Percentiles rank a stretch among this genome's conserved stretches.
phyloP scores from a whole-genome alignment of 30 jellyfish, hydroid and myxozoan genomes.

The Cassiopea xamachana region DNA sequence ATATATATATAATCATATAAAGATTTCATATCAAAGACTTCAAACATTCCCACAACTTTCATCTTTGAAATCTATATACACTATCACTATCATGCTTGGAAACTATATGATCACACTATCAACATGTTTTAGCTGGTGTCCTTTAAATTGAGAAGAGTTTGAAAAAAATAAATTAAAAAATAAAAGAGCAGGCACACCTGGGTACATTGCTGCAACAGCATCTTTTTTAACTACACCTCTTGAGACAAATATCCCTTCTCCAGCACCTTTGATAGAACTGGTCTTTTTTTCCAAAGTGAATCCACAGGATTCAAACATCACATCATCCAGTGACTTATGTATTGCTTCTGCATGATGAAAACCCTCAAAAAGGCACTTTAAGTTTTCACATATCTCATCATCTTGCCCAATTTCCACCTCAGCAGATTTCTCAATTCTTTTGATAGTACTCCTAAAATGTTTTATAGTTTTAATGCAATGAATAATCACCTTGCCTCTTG shows the following conservation, averaged over 20 bases:
- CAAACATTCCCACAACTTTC: too few relatives aligned
- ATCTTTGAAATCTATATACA: too few relatives aligned
- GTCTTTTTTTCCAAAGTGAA: constrained; percentile 59
- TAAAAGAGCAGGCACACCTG: too few relatives aligned
- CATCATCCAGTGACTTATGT: not conserved
- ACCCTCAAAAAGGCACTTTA: constrained; percentile 13
- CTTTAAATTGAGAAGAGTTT: too few relatives aligned
- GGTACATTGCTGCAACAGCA: constrained; percentile 82
- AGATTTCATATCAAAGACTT: too few relatives aligned
- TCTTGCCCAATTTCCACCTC: constrained; percentile 29
- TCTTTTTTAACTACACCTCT: constrained; percentile 51
- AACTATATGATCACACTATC: too few relatives aligned
- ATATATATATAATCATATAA: too few relatives aligned
- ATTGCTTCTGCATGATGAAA: constrained; percentile 20
- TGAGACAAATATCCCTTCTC: constrained; percentile 80
- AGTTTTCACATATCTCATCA: not conserved
- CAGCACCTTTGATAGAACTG: constrained; percentile 69
- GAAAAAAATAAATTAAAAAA: too few relatives aligned
- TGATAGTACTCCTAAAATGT: constrained; percentile 19
- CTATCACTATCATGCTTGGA: too few relatives aligned
- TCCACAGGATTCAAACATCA: constrained; percentile 41
- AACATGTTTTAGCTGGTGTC: too few relatives aligned
- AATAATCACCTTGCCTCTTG: too few relatives aligned
- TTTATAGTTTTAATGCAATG: not conserved
- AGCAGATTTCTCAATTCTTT: constrained; percentile 28